Conservation (phyloP, 2,888 invertebrate species). For the Seladonia tumulorum region DNA sequence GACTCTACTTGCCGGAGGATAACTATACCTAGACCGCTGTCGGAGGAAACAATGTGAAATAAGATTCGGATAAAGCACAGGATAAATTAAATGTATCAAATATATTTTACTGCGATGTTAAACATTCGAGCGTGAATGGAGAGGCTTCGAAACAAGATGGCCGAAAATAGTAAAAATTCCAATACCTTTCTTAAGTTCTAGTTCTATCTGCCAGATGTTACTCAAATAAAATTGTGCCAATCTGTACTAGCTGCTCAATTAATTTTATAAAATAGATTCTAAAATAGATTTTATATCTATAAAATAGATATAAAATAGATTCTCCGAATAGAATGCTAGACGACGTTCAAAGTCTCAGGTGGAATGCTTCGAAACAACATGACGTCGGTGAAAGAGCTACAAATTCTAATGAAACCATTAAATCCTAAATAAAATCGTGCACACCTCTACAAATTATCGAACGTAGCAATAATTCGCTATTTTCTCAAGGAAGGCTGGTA, state of each 20-base stretch:
- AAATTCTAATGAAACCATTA: too few relatives aligned
- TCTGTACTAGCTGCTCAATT: not conserved
- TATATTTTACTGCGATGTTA: not conserved
- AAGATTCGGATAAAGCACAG: not conserved
- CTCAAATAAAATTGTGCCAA: not conserved
- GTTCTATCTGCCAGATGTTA: not conserved
- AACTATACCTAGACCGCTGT: not conserved
- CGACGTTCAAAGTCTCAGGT: not conserved
- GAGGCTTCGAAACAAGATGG: not conserved
- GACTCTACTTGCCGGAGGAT: not conserved
- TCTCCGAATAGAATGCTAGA: not conserved
- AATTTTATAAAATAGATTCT: not conserved
- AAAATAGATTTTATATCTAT: too few relatives aligned
- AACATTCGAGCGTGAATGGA: not conserved
- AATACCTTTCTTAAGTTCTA: not conserved
- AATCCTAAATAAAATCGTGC: too few relatives aligned
- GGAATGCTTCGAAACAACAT: too few relatives aligned
- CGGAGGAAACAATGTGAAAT: not conserved
- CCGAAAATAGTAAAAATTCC: not conserved
- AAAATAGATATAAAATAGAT: not conserved
- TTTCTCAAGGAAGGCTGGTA: too few relatives aligned
- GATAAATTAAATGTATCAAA: not conserved
- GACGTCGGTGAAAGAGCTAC: too few relatives aligned
- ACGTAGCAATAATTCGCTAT: too few relatives aligned
- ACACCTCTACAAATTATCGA: too few relatives aligned